Percentiles rank a stretch among this genome's conserved stretches.
Evolutionary conservation across 1,140 invertebrate genomes (phyloP).

Genomic region (Aphelinus atriplicis): DNA sequence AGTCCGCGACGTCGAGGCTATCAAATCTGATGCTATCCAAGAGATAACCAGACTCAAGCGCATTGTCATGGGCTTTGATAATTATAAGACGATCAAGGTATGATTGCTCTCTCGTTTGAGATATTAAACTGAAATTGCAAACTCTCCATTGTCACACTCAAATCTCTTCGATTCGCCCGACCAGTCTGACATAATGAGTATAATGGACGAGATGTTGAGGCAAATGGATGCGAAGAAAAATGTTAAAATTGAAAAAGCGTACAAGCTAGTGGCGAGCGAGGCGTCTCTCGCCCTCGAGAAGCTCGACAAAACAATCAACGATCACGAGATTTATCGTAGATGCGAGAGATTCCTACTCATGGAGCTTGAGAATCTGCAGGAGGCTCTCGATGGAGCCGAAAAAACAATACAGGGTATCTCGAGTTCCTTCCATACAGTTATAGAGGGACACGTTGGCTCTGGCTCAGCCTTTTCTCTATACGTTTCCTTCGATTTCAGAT

Average conservation of each 20-base stretch:
- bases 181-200: background rate
- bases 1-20: background rate
- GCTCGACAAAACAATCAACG: conserved; percentile 1
- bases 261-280: background rate
- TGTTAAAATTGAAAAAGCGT: background rate
- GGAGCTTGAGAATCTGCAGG: conserved; percentile 15
- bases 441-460: background rate
- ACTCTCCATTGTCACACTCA: no score
- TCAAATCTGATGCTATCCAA: background rate
- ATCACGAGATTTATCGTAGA: conserved; percentile 3
- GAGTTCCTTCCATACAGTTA: background rate
- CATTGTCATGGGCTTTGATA: background rate
- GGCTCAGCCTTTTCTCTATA: background rate
- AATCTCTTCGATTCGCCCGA: background rate
- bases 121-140: no score
- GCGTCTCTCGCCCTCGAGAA: conserved; percentile 14
- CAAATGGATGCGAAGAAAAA: background rate
- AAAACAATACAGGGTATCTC: conserved; percentile 1
- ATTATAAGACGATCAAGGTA: background rate
- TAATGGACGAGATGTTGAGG: background rate
- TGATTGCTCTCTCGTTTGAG: background rate
- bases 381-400: background rate
- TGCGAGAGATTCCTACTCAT: conserved; percentile 17
- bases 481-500: background rate
- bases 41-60: conserved; percentile 3